A percentile compares a stretch with the other conserved stretches of the same genome.
Evolutionary conservation across 1,140 invertebrate genomes (phyloP).

Genomic region (Caenorhabditis elegans): DNA sequence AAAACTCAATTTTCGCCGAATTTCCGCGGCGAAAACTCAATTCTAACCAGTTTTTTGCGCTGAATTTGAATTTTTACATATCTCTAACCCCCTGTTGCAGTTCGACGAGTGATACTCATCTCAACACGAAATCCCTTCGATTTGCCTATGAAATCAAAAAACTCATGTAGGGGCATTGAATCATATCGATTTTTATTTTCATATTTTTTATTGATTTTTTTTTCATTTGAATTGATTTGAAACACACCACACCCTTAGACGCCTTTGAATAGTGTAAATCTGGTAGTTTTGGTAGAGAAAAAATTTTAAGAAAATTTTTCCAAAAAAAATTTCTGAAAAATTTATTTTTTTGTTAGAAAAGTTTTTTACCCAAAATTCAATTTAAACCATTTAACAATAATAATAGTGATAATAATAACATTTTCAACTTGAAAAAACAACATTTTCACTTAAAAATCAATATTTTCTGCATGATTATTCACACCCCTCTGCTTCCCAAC

Average conservation of each 20-base stretch:
- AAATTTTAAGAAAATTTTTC: neutral
- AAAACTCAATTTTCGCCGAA: too few relatives aligned
- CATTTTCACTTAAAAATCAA: neutral
- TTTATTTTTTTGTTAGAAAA: too few relatives aligned
- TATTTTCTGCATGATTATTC: neutral
- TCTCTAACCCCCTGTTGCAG: constrained; percentile 28
- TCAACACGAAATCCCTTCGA: constrained; percentile 41
- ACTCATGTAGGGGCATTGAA: constrained; percentile 45
- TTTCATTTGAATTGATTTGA: neutral
- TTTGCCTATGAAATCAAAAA: constrained; percentile 50
- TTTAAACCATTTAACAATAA: too few relatives aligned
- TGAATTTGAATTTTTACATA: neutral
- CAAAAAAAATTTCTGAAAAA: neutral
- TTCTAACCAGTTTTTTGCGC: too few relatives aligned
- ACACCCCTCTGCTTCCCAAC: neutral
- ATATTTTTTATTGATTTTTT: neutral
- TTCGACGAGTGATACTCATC: constrained; percentile 45
- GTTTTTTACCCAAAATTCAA: too few relatives aligned
- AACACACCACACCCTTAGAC: neutral
- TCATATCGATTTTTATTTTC: neutral
- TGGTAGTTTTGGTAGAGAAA: neutral
- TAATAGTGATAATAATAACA: too few relatives aligned
- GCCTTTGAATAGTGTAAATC: neutral
- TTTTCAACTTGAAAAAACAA: too few relatives aligned
- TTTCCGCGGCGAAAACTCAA: neutral